A percentile compares a stretch with the other conserved stretches of the same genome.
Evolutionary conservation across 1,140 invertebrate species (phyloP).

Genomic region (Rhagoletis zephyria): DNA sequence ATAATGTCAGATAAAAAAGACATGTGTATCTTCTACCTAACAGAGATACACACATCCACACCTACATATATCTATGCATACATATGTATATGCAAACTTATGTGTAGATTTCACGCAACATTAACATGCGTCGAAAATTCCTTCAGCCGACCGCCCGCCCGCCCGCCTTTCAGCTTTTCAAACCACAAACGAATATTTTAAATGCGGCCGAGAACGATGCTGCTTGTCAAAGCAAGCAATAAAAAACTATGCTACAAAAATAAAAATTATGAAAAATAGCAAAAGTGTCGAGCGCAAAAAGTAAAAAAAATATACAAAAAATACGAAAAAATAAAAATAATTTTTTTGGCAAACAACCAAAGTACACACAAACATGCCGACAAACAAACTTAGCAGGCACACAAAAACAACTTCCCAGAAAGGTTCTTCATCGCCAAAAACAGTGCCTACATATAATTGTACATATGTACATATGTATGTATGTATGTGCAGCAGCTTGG

Average conservation of each 20-base stretch:
- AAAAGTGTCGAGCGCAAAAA: constrained; percentile 24
- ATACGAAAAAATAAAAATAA: not conserved
- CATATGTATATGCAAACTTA: not conserved
- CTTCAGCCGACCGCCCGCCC: not conserved
- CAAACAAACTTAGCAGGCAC: not conserved
- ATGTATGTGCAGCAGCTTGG: not conserved
- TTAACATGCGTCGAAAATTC: not conserved
- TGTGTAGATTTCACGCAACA: constrained; percentile 36
- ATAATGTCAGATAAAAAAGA: too few species aligned
- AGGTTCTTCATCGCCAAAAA: not conserved
- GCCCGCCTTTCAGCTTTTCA: not conserved
- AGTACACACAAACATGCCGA: not conserved
- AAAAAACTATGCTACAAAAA: not conserved
- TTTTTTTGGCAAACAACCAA: constrained; percentile 26
- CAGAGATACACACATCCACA: too few species aligned
- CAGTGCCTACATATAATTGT: not conserved
- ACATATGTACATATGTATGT: not conserved
- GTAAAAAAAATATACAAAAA: not conserved
- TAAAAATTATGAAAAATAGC: not conserved
- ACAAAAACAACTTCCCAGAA: not conserved
- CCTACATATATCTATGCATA: too few species aligned
- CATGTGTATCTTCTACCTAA: too few species aligned
- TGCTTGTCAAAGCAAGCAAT: not conserved
- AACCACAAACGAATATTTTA: not conserved
- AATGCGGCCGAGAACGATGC: not conserved